Evolutionary conservation across 64 coral and sea anemone species (phyloP).

Genomic region (Pocillopora damicornis): DNA sequence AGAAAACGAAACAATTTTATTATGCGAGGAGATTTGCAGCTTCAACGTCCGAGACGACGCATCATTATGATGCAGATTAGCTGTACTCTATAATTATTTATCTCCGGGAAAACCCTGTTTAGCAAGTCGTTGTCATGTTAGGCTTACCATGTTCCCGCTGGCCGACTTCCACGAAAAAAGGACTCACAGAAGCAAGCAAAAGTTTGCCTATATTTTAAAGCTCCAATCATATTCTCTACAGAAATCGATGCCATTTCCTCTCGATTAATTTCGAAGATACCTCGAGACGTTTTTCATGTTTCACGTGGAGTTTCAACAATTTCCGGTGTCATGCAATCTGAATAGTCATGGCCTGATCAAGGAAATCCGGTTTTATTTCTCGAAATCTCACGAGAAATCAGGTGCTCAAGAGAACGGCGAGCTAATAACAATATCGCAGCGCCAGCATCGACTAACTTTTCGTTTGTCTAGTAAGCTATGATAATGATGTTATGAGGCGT

Average conservation of each 20-base stretch:
- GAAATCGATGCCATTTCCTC: background rate
- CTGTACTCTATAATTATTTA: background rate
- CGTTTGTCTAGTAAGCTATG: too few relatives aligned
- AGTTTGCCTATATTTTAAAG: background rate
- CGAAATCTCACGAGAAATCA: background rate
- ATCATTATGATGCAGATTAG: slow-evolving; percentile 3
- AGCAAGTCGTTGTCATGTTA: background rate
- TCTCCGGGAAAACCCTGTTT: slow-evolving; percentile 43
- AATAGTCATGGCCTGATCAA: background rate
- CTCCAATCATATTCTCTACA: background rate
- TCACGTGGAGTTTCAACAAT: background rate
- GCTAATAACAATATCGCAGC: too few relatives aligned
- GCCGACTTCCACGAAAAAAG: background rate
- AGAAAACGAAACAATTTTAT: too few relatives aligned
- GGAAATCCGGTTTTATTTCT: background rate
- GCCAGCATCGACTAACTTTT: too few relatives aligned
- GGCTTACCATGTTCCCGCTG: background rate
- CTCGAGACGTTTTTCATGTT: background rate
- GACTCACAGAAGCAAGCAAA: background rate
- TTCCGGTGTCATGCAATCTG: background rate
- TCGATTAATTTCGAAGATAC: background rate
- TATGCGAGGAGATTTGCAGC: too few relatives aligned
- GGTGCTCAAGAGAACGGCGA: too few relatives aligned
- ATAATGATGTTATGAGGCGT: too few relatives aligned
- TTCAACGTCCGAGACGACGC: too few relatives aligned